Evolutionary conservation across 2,888 invertebrate genomes (phyloP).

Genomic region (Cyclophora punctaria): DNA sequence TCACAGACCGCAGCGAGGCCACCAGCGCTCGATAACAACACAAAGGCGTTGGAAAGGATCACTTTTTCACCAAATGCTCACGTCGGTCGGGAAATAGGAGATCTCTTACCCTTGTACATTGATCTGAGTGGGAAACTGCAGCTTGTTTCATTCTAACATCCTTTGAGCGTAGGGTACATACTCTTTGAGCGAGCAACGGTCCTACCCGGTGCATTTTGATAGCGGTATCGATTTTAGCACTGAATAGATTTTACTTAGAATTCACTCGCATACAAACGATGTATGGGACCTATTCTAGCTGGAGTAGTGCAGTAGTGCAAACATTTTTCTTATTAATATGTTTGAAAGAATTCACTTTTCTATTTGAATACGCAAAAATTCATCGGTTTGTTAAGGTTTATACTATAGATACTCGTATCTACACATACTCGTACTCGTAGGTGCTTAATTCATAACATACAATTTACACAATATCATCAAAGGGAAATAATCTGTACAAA

Average conservation of each 20-base stretch:
- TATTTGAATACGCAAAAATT: neutral
- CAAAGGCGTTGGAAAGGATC: constrained; percentile 36
- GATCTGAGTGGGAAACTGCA: constrained; percentile 57
- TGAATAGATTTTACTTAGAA: constrained; percentile 54
- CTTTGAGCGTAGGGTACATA: constrained; percentile 46
- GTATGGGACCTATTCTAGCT: constrained; percentile 5
- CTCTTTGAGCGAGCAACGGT: constrained; percentile 46
- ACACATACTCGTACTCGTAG: too few relatives aligned
- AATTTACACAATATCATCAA: neutral
- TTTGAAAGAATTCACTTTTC: too few relatives aligned
- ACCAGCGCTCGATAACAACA: constrained; percentile 23
- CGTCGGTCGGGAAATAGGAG: constrained; percentile 34
- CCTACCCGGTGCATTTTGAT: constrained; percentile 56
- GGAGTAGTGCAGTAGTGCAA: neutral
- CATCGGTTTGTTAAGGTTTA: neutral
- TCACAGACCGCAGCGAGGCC: too few relatives aligned
- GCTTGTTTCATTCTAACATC: constrained; percentile 46
- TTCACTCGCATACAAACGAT: constrained; percentile 16
- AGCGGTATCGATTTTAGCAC: constrained; percentile 58
- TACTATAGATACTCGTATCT: neutral
- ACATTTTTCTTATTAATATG: too few relatives aligned
- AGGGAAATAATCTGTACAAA: neutral
- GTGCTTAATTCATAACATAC: neutral
- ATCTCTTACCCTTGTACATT: constrained; percentile 38
- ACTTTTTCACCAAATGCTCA: constrained; percentile 41